Evolutionary conservation across 2,113 vertebrate species (phyloP).

Genomic region (Oncorhynchus keta): DNA sequence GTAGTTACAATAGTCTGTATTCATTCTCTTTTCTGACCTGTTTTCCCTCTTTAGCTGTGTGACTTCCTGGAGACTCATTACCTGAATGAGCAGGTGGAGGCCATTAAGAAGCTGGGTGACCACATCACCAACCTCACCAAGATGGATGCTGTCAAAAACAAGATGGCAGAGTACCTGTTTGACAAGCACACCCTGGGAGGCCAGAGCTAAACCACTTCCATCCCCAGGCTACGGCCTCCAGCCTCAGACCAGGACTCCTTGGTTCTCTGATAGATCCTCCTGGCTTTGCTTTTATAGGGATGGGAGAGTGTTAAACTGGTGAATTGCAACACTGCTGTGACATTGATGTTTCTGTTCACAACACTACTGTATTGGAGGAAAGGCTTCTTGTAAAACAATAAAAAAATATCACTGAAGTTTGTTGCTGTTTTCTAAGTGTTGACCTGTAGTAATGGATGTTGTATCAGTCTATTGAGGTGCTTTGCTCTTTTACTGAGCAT

Average conservation of each 20-base stretch:
- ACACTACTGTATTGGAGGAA: no score
- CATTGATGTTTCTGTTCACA: background rate
- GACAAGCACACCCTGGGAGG: conserved; percentile 90
- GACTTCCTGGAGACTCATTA: conserved; percentile 95
- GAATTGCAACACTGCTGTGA: background rate
- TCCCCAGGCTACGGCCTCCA: no score
- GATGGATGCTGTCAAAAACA: conserved; percentile 73
- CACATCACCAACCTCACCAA: conserved; percentile 74
- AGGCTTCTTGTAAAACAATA: no score
- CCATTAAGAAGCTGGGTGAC: conserved; percentile 91
- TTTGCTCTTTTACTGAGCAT: no score
- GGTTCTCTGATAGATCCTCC: background rate
- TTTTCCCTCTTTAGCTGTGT: conserved; percentile 56
- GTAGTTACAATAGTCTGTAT: no score
- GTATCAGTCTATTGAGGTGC: no score
- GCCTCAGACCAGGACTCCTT: background rate
- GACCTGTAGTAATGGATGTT: no score
- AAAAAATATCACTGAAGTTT: no score
- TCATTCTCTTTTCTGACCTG: conserved; percentile 40
- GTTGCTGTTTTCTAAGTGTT: no score
- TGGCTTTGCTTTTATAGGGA: background rate
- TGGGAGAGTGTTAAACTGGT: background rate
- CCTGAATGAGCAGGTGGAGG: conserved; percentile 91
- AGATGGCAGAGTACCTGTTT: conserved; percentile 94
- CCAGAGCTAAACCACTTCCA: conserved; percentile 62